Base-by-base conservation (phyloP, 2,888 invertebrate species). In the Penaeus monodon region DNA sequence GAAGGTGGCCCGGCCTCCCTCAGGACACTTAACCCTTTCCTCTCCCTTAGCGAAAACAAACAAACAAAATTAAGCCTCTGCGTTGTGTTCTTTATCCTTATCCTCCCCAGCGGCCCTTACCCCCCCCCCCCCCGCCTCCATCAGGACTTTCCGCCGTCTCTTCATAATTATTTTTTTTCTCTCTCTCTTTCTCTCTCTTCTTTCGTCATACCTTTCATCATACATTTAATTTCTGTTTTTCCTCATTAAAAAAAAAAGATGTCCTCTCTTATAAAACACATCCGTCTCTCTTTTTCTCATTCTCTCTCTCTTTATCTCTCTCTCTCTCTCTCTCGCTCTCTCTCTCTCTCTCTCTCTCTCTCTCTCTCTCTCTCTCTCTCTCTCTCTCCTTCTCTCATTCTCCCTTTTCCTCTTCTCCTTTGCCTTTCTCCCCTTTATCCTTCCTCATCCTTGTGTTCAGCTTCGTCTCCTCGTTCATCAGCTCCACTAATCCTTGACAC, bases 301-400 rank as follows among this genome's bases (percentile, higher is more conserved):
- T 22, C n/a, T n/a, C 22, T 57, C 44, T 44, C 78, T 57, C 78
- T 79, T 17, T 29, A 29, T 79, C 44, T 14, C 27, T 79, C 63
- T 65, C 64, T 65, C 24, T 29, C 20, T 79, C 29, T 79, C 79
- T 64, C 44, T 29, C 79, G 10, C 63, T 65, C 65, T 64, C 65
- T 29, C 79, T 79, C 79, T 65, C 64, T 79, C 65, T 29, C 65
- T 79, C 64, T 64, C 79, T 29, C 63, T 78, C 78, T 78, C 63
- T 24, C 63, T 78, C 57, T 24, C 29, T 33, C 49, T 24, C 78
- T n/a, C 57, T 78, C 57, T 57, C 78, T 78, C 78, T 57, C 49
- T 49, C 78, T 57, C 49, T 78, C 78, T 57, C 78, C 3, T 3
- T 33, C 33, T 33, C 3, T 33, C 3, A 33, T 33, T 33, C 33